A percentile compares a stretch with the other conserved stretches of the same genome.
Conservation (phyloP, 2,797 vertebrate genomes). For the Hephaestus fuliginosus region DNA sequence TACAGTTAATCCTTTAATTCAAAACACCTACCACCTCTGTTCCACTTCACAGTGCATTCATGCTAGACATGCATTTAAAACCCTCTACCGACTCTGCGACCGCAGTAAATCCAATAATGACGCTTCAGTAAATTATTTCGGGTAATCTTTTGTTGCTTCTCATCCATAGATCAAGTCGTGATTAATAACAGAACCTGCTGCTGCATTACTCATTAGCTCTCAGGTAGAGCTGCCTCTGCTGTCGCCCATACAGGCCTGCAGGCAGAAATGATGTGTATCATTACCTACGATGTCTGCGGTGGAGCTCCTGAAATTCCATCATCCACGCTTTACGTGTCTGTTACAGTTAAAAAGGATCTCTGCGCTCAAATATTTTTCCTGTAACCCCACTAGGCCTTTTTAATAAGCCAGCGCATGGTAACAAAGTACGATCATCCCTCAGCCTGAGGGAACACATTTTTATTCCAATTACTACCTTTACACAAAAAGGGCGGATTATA, state of each 20-base stretch:
- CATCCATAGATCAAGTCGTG: constrained; percentile 63
- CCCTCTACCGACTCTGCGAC: constrained; percentile 28
- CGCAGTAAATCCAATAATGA: constrained; percentile 56
- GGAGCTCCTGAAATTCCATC: constrained; percentile 60
- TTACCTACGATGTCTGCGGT: constrained; percentile 59
- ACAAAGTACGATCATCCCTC: constrained; percentile 60
- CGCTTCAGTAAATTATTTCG: constrained; percentile 60
- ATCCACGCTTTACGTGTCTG: constrained; percentile 59
- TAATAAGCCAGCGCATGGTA: constrained; percentile 56
- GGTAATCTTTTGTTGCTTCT: constrained; percentile 54
- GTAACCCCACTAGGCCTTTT: constrained; percentile 48
- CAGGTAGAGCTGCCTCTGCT: constrained; percentile 52
- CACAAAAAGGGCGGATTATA: constrained; percentile 40
- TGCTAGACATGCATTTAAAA: constrained; percentile 29
- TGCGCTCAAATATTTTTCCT: constrained; percentile 19
- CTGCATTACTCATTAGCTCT: constrained; percentile 69
- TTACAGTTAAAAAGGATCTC: constrained; percentile 61
- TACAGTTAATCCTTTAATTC: constrained; percentile 31
- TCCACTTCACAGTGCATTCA: constrained; percentile 23
- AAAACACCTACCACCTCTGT: constrained; percentile 5
- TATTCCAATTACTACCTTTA: constrained; percentile 65
- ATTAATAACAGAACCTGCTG: constrained; percentile 66
- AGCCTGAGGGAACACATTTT: constrained; percentile 58
- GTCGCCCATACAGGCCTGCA: constrained; percentile 41
- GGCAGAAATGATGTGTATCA: constrained; percentile 72